Base-by-base conservation (phyloP, 2,797 vertebrate genomes). In the Sebastes elongatus region DNA sequence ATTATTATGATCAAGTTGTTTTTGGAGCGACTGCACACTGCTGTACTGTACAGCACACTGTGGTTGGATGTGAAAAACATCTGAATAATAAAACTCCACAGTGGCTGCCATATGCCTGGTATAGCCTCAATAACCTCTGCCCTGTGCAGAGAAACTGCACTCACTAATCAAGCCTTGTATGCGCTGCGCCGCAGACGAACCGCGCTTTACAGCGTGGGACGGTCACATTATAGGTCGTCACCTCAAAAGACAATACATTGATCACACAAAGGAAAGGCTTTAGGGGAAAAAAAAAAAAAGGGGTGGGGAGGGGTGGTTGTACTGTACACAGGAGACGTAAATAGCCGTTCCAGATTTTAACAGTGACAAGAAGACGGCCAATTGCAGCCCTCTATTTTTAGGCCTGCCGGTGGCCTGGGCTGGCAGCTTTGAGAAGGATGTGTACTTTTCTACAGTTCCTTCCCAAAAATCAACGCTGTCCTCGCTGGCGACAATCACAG, bases 371-470 rank as follows among this genome's bases (percentile, higher is more conserved):
- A 93, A 69, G 81, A 89, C 90, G 22, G 89, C 87, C 62, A 92
- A 95, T 93, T 93, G 90, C 86, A 88, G 93, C 87, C 87, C 95
- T 95, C 95, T 95, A 93, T 95, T 96, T 95, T 94, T 94, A 96
- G 89, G 67, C 18, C 13, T 64, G 87, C 81, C 78, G 81, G 84
- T 69, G 75, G 90, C 86, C 67, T 74, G 86, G 88, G 83, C 93
- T 89, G 93, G 86, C 91, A 95, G 94, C 92, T 91, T 61, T 89
- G 90, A 92, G 90, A 85, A 89, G 94, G 96, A 96, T 97, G 96
- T 96, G 91, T 95, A 95, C 91, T 92, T 92, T 95, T 95, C 93
- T 93, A 81, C 89, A 95, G 95, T 88, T 97, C 95, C 96, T 96
- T 97, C 96, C 96, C 95, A 93, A 94, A 95, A 95, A 95, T 90